Evolutionary conservation across 2,888 invertebrate genomes (phyloP).

Genomic region (Apoda limacodes): DNA sequence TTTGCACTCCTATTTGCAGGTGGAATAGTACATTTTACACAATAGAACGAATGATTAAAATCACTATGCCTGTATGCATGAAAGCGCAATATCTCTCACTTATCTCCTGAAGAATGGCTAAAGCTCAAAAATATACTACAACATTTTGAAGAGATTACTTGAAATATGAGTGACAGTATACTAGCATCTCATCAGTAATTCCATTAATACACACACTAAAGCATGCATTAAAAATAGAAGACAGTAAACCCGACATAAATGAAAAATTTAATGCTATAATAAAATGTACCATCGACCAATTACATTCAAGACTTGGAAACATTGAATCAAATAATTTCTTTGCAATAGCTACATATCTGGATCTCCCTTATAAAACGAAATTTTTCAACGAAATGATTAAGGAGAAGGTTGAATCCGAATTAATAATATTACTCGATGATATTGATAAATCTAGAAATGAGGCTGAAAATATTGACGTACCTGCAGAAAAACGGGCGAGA

Average conservation of each 20-base stretch:
- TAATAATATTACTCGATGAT: no score
- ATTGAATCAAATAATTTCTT: slow-evolving; percentile 15
- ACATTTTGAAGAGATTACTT: slow-evolving; percentile 9
- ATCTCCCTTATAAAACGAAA: slow-evolving; percentile 16
- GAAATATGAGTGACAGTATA: slow-evolving; percentile 2
- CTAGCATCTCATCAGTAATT: slow-evolving; percentile 8
- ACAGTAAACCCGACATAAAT: no score
- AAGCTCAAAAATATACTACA: slow-evolving; percentile 9
- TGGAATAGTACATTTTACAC: slow-evolving; percentile 9
- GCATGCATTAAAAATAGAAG: no score
- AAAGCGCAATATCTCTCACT: slow-evolving; percentile 8
- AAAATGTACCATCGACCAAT: no score
- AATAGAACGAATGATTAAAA: no score
- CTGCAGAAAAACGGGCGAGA: slow-evolving; percentile 18
- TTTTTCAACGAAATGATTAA: slow-evolving; percentile 16
- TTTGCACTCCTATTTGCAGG: no score
- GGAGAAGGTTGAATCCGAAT: slow-evolving; percentile 10
- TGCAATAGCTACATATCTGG: slow-evolving; percentile 17
- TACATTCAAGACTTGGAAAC: no score
- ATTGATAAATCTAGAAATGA: no score
- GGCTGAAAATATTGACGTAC: slow-evolving; percentile 14
- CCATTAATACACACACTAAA: no score
- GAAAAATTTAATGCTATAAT: slow-evolving; percentile 13
- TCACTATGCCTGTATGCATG: slow-evolving; percentile 8
- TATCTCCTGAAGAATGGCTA: slow-evolving; percentile 11